Evolutionary conservation across 2,888 invertebrate species (phyloP).

Genomic region (Lepidochrysops patricia): DNA sequence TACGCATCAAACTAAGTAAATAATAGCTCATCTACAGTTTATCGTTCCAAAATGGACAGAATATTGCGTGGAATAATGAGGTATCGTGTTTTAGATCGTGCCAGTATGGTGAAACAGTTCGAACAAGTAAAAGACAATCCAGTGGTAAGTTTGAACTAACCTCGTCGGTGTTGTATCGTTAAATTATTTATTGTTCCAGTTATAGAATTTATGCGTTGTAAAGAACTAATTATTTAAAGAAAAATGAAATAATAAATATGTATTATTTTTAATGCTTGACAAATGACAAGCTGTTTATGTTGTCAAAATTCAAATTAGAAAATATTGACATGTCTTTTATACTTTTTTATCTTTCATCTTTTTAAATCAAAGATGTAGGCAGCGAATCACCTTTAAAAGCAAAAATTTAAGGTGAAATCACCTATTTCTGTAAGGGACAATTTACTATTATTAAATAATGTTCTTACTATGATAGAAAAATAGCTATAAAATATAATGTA

Average conservation of each 20-base stretch:
- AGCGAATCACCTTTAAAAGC: too few relatives aligned
- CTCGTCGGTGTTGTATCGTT: constrained; percentile 16
- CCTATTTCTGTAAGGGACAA: too few relatives aligned
- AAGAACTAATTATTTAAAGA: background rate
- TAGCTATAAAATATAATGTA: background rate
- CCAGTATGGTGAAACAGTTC: constrained; percentile 94
- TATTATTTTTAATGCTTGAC: background rate
- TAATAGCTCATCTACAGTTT: constrained; percentile 18
- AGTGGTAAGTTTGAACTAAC: constrained; percentile 75
- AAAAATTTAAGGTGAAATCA: too few relatives aligned
- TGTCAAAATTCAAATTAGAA: background rate
- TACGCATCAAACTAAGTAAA: constrained; percentile 15
- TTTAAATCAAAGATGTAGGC: too few relatives aligned
- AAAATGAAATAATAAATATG: background rate
- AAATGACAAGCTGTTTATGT: background rate
- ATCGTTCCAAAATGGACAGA: constrained; percentile 79
- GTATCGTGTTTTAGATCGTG: constrained; percentile 86
- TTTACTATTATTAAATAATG: too few relatives aligned
- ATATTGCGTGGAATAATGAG: constrained; percentile 92
- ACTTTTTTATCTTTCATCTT: background rate
- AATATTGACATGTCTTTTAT: background rate
- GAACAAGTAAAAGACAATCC: constrained; percentile 91
- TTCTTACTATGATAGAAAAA: too few relatives aligned
- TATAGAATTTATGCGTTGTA: background rate
- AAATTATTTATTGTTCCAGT: background rate